Conservation (phyloP, 2,113 vertebrate species). For the Megalops atlanticus region DNA sequence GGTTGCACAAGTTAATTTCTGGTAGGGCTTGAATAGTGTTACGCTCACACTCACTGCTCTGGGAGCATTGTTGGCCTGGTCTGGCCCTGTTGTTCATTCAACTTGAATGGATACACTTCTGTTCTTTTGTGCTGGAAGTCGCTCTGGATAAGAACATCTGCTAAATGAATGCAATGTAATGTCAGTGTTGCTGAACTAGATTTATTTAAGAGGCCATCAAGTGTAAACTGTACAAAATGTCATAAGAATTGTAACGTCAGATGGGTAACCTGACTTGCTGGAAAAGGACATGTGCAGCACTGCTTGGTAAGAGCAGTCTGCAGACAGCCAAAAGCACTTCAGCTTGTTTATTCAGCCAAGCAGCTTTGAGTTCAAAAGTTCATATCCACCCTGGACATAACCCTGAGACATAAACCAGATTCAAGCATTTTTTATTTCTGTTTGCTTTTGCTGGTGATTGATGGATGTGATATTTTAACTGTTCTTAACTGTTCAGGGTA, state of each 20-base stretch:
- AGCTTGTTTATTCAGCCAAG: neutral
- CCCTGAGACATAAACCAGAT: slow-evolving; percentile 4
- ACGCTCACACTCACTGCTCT: too few species aligned
- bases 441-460: neutral
- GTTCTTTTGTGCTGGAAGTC: too few species aligned
- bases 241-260: neutral
- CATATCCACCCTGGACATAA: neutral
- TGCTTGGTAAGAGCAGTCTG: too few species aligned
- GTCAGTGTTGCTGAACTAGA: neutral
- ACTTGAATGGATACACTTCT: too few species aligned
- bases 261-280: neutral
- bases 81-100: too few species aligned
- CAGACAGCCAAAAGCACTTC: neutral
- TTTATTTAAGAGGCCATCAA: neutral
- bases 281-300: neutral
- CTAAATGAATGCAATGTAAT: too few species aligned
- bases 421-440: neutral
- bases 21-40: too few species aligned
- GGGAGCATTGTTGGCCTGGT: too few species aligned
- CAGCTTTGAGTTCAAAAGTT: neutral
- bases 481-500: neutral
- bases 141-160: too few species aligned
- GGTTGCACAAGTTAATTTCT: too few species aligned
- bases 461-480: neutral
- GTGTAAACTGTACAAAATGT: neutral